These are phyloP conservation scores for Drosophila borborema DNA, from an alignment of 2,888 invertebrate species.

Conservation along the genomic window DNA sequence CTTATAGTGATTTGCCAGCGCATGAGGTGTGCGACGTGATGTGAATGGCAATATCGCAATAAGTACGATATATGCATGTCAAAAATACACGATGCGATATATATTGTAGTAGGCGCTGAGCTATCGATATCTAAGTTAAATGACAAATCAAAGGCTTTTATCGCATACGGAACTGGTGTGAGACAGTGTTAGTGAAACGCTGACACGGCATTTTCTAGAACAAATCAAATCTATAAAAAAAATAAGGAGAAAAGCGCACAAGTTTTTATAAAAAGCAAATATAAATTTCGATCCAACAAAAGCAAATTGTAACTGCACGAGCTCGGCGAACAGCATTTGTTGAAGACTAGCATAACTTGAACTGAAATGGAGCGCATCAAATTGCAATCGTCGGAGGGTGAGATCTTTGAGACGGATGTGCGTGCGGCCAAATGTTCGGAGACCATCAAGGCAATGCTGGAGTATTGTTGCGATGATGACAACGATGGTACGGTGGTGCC, in stretches of 20 bases:
- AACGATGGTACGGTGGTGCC: constrained; percentile 62
- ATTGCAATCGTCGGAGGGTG: constrained; percentile 63
- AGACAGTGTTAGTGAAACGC: not conserved
- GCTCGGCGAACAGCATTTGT: not conserved
- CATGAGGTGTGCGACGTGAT: constrained; percentile 52
- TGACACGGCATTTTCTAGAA: too few species aligned
- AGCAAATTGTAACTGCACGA: not conserved
- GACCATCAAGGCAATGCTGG: constrained; percentile 64
- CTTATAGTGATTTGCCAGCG: constrained; percentile 33
- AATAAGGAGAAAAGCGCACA: too few species aligned
- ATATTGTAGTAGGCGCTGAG: not conserved
- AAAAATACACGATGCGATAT: not conserved
- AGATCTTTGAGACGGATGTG: constrained; percentile 62
- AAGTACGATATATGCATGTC: too few species aligned
- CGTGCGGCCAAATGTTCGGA: constrained; percentile 66
- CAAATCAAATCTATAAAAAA: too few species aligned
- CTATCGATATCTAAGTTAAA: not conserved
- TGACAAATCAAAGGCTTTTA: not conserved
- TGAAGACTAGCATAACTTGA: not conserved
- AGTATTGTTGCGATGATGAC: constrained; percentile 64
- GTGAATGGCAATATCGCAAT: constrained; percentile 32
- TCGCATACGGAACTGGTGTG: too few species aligned
- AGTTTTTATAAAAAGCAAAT: not conserved
- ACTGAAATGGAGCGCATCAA: constrained; percentile 34
- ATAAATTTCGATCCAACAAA: not conserved